Evolutionary conservation across 2,888 invertebrate genomes (phyloP).

Genomic region (Stomorhina lunata): DNA sequence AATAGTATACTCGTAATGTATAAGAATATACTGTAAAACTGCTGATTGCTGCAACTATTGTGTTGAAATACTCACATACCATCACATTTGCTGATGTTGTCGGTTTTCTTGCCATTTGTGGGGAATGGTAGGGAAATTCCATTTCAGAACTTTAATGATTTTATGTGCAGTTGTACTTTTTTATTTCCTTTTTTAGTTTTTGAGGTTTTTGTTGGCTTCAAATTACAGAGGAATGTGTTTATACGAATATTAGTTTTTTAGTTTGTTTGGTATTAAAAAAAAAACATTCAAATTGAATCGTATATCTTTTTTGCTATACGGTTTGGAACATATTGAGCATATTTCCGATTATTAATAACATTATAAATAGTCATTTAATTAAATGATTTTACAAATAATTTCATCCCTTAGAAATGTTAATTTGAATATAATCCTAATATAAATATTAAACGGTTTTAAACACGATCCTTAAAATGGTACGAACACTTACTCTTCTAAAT

Average conservation of each 20-base stretch:
- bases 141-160: conserved; percentile 52
- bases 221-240: conserved; percentile 29
- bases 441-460: too few species aligned
- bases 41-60: conserved; percentile 48
- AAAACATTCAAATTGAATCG: too few species aligned
- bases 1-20: background rate
- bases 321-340: too few species aligned
- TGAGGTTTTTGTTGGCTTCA: background rate
- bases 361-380: too few species aligned
- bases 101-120: background rate
- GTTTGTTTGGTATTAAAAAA: background rate
- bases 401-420: too few species aligned
- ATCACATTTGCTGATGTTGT: background rate
- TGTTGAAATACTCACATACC: background rate
- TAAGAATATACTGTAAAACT: background rate
- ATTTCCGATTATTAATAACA: too few species aligned
- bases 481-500: too few species aligned
- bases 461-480: too few species aligned
- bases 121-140: conserved; percentile 33
- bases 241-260: background rate
- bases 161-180: background rate
- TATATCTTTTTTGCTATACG: too few species aligned
- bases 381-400: too few species aligned
- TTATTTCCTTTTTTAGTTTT: conserved; percentile 5
- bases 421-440: too few species aligned